Percentiles rank a stretch among this genome's conserved stretches.
Conservation (phyloP, 2,888 invertebrate genomes). For the Diploptera punctata region DNA sequence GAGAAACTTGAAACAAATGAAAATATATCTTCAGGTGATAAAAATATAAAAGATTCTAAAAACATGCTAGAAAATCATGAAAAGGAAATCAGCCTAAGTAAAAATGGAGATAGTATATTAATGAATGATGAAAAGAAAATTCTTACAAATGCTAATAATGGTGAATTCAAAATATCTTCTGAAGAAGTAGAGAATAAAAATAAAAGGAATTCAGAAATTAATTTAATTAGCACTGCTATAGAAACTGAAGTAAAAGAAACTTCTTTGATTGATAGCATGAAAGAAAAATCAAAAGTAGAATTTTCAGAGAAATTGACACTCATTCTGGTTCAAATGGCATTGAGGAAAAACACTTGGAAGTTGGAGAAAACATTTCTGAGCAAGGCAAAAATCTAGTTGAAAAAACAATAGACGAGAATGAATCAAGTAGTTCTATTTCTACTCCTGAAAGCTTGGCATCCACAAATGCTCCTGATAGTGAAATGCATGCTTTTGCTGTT, state of each 20-base stretch:
- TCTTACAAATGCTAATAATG: background rate
- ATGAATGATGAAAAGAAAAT: background rate
- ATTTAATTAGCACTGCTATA: background rate
- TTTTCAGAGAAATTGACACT: too few species aligned
- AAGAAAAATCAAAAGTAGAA: too few species aligned
- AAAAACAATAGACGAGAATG: background rate
- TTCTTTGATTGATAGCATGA: too few species aligned
- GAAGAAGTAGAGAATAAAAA: background rate
- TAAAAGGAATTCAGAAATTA: background rate
- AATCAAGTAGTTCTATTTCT: constrained; percentile 17
- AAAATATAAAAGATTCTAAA: too few species aligned
- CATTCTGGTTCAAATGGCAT: too few species aligned
- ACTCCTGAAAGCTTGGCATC: constrained; percentile 19
- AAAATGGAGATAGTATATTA: background rate
- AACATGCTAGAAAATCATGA: too few species aligned
- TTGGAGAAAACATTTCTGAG: too few species aligned
- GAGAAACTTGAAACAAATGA: background rate
- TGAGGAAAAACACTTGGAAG: too few species aligned
- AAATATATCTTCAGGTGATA: too few species aligned
- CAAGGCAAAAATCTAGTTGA: too few species aligned
- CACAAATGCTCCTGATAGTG: constrained; percentile 17
- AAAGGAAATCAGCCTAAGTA: too few species aligned
- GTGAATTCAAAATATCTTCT: background rate
- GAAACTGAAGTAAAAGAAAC: too few species aligned
- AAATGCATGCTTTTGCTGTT: constrained; percentile 34